Conservation (phyloP, 2,797 vertebrate genomes). For the Meriones psammophilus region DNA sequence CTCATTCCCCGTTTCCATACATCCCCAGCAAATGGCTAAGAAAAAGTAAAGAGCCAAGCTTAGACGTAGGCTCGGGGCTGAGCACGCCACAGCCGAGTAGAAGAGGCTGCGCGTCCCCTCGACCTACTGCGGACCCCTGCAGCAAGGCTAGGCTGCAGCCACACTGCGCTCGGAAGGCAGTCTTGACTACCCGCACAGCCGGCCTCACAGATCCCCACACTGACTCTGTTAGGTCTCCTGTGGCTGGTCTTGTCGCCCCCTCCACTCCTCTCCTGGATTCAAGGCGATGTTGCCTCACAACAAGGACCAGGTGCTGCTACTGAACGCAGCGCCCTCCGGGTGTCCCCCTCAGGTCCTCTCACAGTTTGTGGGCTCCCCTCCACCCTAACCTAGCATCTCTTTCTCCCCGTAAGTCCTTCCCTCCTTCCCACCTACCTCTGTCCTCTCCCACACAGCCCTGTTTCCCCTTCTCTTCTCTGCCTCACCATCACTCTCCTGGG, state of each 20-base stretch:
- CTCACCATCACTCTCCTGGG: not conserved
- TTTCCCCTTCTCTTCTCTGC: not conserved
- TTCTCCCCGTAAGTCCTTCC: not conserved
- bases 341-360: not conserved
- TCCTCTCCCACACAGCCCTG: not conserved
- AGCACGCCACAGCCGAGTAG: not conserved
- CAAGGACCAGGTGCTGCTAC: constrained; percentile 62
- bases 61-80: not conserved
- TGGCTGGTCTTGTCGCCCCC: not conserved
- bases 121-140: not conserved
- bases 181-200: not conserved
- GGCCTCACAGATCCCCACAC: constrained; percentile 10
- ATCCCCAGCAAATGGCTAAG: not conserved
- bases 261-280: not conserved
- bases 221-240: constrained; percentile 21
- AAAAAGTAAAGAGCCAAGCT: constrained; percentile 29
- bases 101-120: not conserved
- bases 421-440: not conserved
- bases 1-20: not conserved
- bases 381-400: not conserved
- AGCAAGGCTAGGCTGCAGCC: not conserved
- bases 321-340: constrained; percentile 10
- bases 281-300: constrained; percentile 80
- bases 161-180: not conserved
- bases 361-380: constrained; percentile 18